Evolutionary conservation across 2,113 vertebrate species (phyloP).

Genomic region (Atherinomorus stipes): DNA sequence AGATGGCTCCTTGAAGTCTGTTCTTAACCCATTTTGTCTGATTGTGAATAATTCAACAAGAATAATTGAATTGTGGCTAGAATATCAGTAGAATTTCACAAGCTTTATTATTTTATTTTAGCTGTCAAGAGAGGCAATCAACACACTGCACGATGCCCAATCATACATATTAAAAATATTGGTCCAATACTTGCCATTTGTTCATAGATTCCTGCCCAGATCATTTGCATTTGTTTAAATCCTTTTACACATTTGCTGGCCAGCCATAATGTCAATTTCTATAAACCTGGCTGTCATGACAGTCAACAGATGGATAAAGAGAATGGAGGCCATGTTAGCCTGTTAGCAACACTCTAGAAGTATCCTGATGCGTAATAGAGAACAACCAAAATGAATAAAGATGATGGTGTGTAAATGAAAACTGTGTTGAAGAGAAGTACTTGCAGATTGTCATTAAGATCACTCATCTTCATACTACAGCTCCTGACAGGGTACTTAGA

Average conservation of each 20-base stretch:
- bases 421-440: slow-evolving; percentile 35
- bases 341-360: slow-evolving; percentile 45
- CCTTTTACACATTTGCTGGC: slow-evolving; percentile 27
- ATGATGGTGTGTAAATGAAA: slow-evolving; percentile 52
- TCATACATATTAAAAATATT: slow-evolving; percentile 12
- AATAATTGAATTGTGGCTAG: neutral
- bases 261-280: slow-evolving; percentile 26
- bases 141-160: neutral
- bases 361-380: slow-evolving; percentile 40
- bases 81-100: neutral
- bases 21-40: neutral
- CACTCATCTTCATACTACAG: slow-evolving; percentile 51
- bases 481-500: slow-evolving; percentile 30
- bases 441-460: slow-evolving; percentile 52
- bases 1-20: neutral
- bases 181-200: slow-evolving; percentile 27
- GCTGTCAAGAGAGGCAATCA: neutral
- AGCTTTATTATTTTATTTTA: neutral
- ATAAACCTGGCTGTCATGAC: slow-evolving; percentile 25
- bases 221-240: slow-evolving; percentile 38
- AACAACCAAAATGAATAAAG: slow-evolving; percentile 54
- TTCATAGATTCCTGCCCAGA: slow-evolving; percentile 17
- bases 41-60: neutral
- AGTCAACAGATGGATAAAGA: slow-evolving; percentile 55
- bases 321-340: slow-evolving; percentile 36